A percentile compares a stretch with the other conserved stretches of the same genome.
These are phyloP conservation scores for Ips nitidus DNA, from an alignment of 1,140 invertebrate species.

Conservation along the genomic window DNA sequence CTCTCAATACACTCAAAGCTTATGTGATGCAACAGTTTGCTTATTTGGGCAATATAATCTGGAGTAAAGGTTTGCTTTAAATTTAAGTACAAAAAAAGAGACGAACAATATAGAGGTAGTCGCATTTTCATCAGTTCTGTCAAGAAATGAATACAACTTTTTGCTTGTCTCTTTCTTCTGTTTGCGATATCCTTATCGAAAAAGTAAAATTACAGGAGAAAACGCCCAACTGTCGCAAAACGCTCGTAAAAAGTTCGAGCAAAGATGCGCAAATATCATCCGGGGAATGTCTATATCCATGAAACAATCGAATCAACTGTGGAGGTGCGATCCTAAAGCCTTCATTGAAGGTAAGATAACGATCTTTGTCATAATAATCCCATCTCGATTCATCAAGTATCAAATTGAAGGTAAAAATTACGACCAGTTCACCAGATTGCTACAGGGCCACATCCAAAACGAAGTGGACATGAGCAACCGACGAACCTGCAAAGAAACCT, in stretches of 20 bases:
- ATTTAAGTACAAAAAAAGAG: conserved; percentile 3
- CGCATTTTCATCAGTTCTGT: neutral
- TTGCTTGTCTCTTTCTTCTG: neutral
- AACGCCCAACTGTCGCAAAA: neutral
- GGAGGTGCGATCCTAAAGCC: conserved; percentile 71
- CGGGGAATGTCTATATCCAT: conserved; percentile 29
- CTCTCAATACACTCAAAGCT: conserved; percentile 76
- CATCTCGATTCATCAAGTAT: neutral
- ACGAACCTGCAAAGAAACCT: conserved; percentile 73
- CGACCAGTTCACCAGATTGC: conserved; percentile 70
- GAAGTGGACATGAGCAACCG: conserved; percentile 78
- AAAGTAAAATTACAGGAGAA: neutral
- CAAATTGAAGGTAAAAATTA: conserved; percentile 65
- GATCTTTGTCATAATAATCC: neutral
- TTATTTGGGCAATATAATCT: conserved; percentile 72
- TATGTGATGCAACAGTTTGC: conserved; percentile 84
- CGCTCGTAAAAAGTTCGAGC: conserved; percentile 9
- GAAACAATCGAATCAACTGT: conserved; percentile 64
- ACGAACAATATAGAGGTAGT: neutral
- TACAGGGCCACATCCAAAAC: conserved; percentile 84
- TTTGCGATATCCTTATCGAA: too few species aligned
- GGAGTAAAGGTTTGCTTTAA: conserved; percentile 64
- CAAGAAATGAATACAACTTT: neutral
- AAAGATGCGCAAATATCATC: neutral
- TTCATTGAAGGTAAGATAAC: conserved; percentile 60